phyloP scores from a whole-genome alignment of 2,113 vertebrate genomes.

The Myrmecophaga tridactyla region DNA sequence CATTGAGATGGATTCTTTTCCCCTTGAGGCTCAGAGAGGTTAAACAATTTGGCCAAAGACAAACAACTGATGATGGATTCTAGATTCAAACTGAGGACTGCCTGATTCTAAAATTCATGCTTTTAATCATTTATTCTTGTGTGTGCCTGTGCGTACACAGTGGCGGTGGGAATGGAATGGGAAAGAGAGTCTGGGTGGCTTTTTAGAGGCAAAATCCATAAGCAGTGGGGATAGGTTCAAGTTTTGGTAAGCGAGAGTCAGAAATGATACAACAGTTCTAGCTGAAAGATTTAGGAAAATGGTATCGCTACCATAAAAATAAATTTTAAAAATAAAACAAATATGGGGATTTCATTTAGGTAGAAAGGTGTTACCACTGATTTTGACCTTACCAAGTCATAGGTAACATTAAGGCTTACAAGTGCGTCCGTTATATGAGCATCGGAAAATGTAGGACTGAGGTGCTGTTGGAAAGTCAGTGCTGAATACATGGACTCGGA shows the following conservation, averaged over 20 bases:
- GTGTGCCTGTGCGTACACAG: not conserved
- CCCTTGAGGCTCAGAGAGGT: not conserved
- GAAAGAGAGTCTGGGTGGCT: not conserved
- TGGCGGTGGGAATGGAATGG: not conserved
- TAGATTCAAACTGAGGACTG: not conserved
- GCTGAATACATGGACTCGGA: not conserved
- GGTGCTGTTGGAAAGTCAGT: not conserved
- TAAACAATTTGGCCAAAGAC: not conserved
- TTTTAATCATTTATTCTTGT: not conserved
- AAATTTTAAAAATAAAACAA: not conserved
- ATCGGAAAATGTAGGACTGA: not conserved
- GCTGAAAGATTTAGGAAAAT: not conserved
- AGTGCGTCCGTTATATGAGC: not conserved
- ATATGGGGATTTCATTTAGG: not conserved
- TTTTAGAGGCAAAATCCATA: not conserved
- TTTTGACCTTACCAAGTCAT: not conserved
- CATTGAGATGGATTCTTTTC: not conserved
- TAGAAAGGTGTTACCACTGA: not conserved
- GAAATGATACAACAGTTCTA: not conserved
- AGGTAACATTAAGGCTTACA: not conserved
- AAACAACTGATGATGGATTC: not conserved
- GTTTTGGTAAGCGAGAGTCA: not conserved
- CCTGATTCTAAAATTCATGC: constrained; percentile 1
- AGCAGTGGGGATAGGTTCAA: not conserved
- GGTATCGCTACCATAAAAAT: not conserved